Conservation (phyloP, 2,888 invertebrate species). For the Megastigmus dorsalis region DNA sequence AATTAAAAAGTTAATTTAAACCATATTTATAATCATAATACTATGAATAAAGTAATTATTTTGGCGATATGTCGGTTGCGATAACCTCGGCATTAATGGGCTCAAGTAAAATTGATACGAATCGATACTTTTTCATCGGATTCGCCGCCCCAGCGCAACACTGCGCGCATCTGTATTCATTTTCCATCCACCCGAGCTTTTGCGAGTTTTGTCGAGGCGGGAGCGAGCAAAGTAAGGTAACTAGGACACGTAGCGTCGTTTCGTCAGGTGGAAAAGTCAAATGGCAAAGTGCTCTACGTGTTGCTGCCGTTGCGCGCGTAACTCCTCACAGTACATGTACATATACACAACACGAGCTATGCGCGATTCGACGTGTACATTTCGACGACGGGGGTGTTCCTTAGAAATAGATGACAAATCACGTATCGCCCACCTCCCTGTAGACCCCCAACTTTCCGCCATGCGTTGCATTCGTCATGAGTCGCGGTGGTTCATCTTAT, state of each 20-base stretch:
- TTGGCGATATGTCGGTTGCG: too few species aligned
- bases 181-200: slow-evolving; percentile 37
- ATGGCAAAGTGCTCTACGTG: slow-evolving; percentile 44
- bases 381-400: too few species aligned
- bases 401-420: slow-evolving; percentile 44
- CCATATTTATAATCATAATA: too few species aligned
- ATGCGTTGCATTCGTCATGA: slow-evolving; percentile 37
- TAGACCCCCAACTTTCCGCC: slow-evolving; percentile 16
- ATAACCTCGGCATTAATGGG: too few species aligned
- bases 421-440: slow-evolving; percentile 34
- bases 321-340: too few species aligned
- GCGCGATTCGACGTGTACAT: too few species aligned
- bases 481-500: not conserved
- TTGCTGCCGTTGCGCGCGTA: not conserved
- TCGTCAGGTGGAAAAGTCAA: slow-evolving; percentile 46
- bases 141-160: not conserved
- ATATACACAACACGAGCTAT: too few species aligned
- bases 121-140: not conserved
- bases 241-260: slow-evolving; percentile 39
- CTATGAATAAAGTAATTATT: too few species aligned
- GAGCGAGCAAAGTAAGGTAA: not conserved
- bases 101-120: too few species aligned
- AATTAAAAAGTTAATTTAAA: too few species aligned
- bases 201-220: too few species aligned
- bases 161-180: slow-evolving; percentile 34